Base-by-base conservation (phyloP, 2,113 vertebrate genomes). In the Microtus pennsylvanicus region DNA sequence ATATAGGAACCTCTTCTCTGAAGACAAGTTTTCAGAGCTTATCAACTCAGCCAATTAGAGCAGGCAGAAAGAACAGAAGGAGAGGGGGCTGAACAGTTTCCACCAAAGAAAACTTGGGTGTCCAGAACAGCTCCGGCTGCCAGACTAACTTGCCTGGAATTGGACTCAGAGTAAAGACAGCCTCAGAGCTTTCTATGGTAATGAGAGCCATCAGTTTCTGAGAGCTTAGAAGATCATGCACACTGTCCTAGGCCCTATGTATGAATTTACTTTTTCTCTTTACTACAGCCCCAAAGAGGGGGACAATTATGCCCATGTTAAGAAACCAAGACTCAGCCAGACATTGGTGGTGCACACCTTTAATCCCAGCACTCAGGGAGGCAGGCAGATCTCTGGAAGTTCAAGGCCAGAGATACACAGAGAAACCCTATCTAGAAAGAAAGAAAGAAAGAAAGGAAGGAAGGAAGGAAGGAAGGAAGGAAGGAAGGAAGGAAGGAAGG, bases 101-200 rank as follows among this genome's bases (percentile, higher is more conserved):
- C 80, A 94, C 83, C 5, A 61, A 91, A 93, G 80, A 96, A 94
- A 74, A 92, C 58, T 78, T 92, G 55, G 52, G 58, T 75, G 63
- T 85, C 63, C 89, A 95, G 93, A 96, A 95, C 61, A 74, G 94
- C 91, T 82, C 61, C 75, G 76, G 94, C 89, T 96, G 93, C 80
- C 96, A 97, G 96, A 95, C 93, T 94, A 52, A 89, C 77, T 65
- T 91, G 89, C 83, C 77, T 96, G 38, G 83, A 94, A 81, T 0
- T 96, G 78, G 94, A 95, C 80, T 95, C 69, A 55, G 65, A 87
- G 95, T 3, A 95, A 61, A 94, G 47, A 50, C 35, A 61, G 86
- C 35, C 28, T 86, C 47, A 72, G 33, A 86, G 82, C 74, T 87
- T 74, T 42, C 3, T 70, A 95, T 52, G 11, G 50, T 67, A 94